Conservation (phyloP, 2,113 vertebrate genomes). For the Oryzias curvinotus region DNA sequence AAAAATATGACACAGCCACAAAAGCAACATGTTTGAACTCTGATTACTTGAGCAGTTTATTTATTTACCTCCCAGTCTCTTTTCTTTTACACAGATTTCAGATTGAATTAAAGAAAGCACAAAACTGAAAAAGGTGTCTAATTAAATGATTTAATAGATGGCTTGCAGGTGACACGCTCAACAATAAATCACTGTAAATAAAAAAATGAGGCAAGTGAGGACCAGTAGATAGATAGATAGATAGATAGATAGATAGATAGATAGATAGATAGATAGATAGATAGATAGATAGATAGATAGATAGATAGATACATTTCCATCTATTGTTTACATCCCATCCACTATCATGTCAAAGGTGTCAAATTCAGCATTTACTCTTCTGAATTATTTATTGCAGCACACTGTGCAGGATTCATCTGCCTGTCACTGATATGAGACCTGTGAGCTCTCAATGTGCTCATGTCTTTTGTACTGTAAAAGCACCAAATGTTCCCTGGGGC, state of each 20-base stretch:
- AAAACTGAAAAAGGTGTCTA: conserved; percentile 12
- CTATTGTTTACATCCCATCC: conserved; percentile 55
- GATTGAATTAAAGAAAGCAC: conserved; percentile 14
- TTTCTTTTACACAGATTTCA: conserved; percentile 2
- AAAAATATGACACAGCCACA: neutral
- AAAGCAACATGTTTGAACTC: neutral
- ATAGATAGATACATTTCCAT: conserved; percentile 26
- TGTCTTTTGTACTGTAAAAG: conserved; percentile 2
- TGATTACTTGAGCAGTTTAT: conserved; percentile 1
- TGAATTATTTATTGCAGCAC: conserved; percentile 49
- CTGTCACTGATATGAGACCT: conserved; percentile 34
- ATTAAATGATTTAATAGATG: conserved; percentile 26
- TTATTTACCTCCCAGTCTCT: conserved; percentile 3
- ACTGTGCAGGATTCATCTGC: conserved; percentile 36
- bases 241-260: conserved; percentile 2
- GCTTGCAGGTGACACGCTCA: neutral
- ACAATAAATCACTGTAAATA: conserved; percentile 5
- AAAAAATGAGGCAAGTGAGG: conserved; percentile 10
- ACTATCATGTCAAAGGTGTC: conserved; percentile 33
- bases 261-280: conserved; percentile 23
- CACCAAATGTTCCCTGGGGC: conserved; percentile 24
- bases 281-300: conserved; percentile 22
- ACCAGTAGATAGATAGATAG: neutral
- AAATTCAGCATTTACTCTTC: conserved; percentile 44
- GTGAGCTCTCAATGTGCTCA: conserved; percentile 12